Base-by-base conservation (phyloP, 2,797 vertebrate genomes). In the Euphonia xanthogaster region DNA sequence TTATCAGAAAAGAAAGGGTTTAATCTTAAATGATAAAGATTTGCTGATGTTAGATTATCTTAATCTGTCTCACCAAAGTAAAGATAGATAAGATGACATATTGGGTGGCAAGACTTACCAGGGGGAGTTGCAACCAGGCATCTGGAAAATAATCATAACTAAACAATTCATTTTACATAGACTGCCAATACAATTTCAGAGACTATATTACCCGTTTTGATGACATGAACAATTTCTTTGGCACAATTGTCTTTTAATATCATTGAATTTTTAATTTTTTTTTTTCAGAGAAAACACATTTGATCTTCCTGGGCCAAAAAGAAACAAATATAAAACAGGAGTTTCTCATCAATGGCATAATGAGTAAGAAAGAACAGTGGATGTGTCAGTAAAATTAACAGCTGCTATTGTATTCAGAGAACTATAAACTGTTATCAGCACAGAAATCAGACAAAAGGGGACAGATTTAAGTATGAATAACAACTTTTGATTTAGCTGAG, bases 191-290 rank as follows among this genome's bases (percentile, higher is more conserved):
- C 1, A 9, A 47, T 28, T n/a, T 76, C 27, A 50, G 22, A 86
- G 28, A 73, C 44, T 57, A 5, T 20, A 50, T 83, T 76, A 50
- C 7, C 12, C 35, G 47, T 84, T 84, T 28, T 65, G 35, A 84
- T n/a, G 6, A 65, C 19, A 40, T 9, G 24, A 73, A 30, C 3
- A 63, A 60, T 58, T 76, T 45, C 3, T 77, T 60, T 60, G 48
- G 7, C 7, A 47, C 6, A 81, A 58, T 37, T 65, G 12, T 19
- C 60, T 71, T 51, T 21, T 20, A 57, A 15, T 7, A 16, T 31
- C 5, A 45, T 57, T 1, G 2, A 25, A 15, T 33, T n/a, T 21
- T 42, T 42, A 3, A 1, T 1, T 12, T 4, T n/a, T 40, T n/a
- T 40, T 70, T 65, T 82, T 48, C 21, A 4, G 50, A 48, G 10